Evolutionary conservation across 2,113 vertebrate species (phyloP).

Genomic region (Speoplatyrhinus poulsoni): DNA sequence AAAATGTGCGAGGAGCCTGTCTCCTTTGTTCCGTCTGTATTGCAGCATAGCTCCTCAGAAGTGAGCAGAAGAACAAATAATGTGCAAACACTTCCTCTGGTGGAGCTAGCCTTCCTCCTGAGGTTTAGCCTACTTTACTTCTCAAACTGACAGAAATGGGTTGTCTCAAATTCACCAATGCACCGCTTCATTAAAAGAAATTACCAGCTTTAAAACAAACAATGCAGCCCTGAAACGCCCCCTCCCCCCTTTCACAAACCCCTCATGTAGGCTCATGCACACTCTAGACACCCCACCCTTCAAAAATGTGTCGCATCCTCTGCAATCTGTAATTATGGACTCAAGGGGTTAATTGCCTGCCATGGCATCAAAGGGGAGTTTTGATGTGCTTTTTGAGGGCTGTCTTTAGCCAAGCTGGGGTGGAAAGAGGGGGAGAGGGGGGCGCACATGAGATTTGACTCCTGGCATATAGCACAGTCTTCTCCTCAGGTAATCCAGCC

Average conservation of each 20-base stretch:
- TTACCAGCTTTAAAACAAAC: slow-evolving; percentile 75
- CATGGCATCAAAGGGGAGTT: slow-evolving; percentile 83
- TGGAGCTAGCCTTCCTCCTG: slow-evolving; percentile 69
- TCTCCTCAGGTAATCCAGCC: slow-evolving; percentile 83
- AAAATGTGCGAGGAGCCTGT: slow-evolving; percentile 67
- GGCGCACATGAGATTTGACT: slow-evolving; percentile 82
- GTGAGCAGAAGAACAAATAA: slow-evolving; percentile 72
- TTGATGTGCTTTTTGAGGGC: slow-evolving; percentile 82
- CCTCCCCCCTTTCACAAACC: not conserved
- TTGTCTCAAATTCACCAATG: slow-evolving; percentile 75
- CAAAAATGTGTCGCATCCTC: slow-evolving; percentile 73
- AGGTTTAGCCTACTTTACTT: slow-evolving; percentile 79
- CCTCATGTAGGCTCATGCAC: slow-evolving; percentile 38
- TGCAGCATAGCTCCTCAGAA: slow-evolving; percentile 72
- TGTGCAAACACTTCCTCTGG: slow-evolving; percentile 72
- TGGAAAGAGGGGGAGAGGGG: slow-evolving; percentile 33
- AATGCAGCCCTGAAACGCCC: slow-evolving; percentile 60
- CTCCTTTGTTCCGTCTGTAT: slow-evolving; percentile 72
- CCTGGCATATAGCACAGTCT: slow-evolving; percentile 70
- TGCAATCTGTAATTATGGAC: slow-evolving; percentile 76
- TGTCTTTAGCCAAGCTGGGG: slow-evolving; percentile 80
- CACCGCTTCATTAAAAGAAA: slow-evolving; percentile 73
- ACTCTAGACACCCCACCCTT: slow-evolving; percentile 55
- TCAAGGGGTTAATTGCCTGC: slow-evolving; percentile 78
- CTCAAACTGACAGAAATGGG: slow-evolving; percentile 82